Conservation (phyloP, 2,113 vertebrate genomes). For the Herpetotheres cachinnans region DNA sequence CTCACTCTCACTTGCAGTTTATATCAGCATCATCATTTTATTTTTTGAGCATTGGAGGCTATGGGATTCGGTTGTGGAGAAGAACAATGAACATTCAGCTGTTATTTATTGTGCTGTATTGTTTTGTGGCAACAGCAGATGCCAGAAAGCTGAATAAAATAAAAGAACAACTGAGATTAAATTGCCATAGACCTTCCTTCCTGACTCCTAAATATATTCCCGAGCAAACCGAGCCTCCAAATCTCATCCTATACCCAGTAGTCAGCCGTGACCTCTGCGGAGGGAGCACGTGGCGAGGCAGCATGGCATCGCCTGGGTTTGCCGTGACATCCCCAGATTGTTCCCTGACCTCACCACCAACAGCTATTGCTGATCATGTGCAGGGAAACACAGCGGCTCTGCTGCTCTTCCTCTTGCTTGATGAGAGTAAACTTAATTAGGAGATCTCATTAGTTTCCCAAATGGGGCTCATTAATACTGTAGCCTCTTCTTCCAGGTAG, state of each 20-base stretch:
- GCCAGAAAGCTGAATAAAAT: slow-evolving; percentile 63
- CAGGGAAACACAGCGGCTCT: neutral
- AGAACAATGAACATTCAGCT: slow-evolving; percentile 69
- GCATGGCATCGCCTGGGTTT: neutral
- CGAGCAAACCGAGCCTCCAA: neutral
- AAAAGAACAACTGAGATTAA: slow-evolving; percentile 57
- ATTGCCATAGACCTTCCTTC: slow-evolving; percentile 58
- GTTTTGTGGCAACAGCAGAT: slow-evolving; percentile 70
- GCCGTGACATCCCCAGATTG: neutral
- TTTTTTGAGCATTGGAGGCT: slow-evolving; percentile 39
- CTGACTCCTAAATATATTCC: slow-evolving; percentile 57
- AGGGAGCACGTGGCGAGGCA: neutral
- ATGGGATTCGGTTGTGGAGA: neutral
- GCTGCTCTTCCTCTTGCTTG: slow-evolving; percentile 6
- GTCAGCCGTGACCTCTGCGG: neutral
- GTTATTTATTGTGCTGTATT: slow-evolving; percentile 66
- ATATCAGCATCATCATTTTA: slow-evolving; percentile 60
- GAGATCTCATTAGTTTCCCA: neutral
- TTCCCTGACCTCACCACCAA: neutral
- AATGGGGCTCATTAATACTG: neutral
- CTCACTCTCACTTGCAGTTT: slow-evolving; percentile 58
- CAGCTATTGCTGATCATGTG: neutral
- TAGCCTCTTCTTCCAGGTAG: neutral
- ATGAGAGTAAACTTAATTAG: slow-evolving; percentile 10
- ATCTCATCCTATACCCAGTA: neutral